Percentiles rank a stretch among this genome's conserved stretches.
phyloP scores from a whole-genome alignment of 2,113 vertebrate species.

The Sylvia atricapilla region DNA sequence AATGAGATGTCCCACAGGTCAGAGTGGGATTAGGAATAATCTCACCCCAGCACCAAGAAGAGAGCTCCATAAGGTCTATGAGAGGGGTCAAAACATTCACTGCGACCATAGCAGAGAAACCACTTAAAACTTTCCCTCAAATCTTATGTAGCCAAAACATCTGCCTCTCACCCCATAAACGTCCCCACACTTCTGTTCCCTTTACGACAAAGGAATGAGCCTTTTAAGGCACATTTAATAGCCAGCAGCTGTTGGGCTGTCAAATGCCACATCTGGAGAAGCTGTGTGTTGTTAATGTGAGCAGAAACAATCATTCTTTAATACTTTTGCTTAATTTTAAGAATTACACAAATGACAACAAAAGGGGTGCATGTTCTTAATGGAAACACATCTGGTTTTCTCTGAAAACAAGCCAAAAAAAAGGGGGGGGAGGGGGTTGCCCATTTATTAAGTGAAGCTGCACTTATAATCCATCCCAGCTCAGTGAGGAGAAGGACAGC shows the following conservation, averaged over 20 bases:
- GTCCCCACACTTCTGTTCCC: slow-evolving; percentile 57
- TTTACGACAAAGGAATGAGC: slow-evolving; percentile 61
- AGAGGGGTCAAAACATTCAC: slow-evolving; percentile 20
- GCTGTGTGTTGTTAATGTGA: slow-evolving; percentile 27
- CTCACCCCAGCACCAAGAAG: background rate
- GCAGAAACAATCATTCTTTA: slow-evolving; percentile 57
- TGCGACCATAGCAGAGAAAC: slow-evolving; percentile 27
- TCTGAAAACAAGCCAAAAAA: background rate
- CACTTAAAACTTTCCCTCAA: slow-evolving; percentile 38
- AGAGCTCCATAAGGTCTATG: background rate
- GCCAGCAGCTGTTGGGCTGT: slow-evolving; percentile 70
- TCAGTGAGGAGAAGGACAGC: background rate
- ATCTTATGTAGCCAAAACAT: slow-evolving; percentile 57
- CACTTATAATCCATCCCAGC: background rate
- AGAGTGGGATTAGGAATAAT: background rate
- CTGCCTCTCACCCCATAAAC: slow-evolving; percentile 72
- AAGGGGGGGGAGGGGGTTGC: rapidly evolving
- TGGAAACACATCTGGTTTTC: slow-evolving; percentile 35
- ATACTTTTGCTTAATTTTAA: slow-evolving; percentile 59
- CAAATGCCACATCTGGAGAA: slow-evolving; percentile 67
- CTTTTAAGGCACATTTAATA: slow-evolving; percentile 65
- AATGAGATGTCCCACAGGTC: background rate
- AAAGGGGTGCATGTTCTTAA: background rate
- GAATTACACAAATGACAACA: slow-evolving; percentile 46
- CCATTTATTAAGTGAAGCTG: slow-evolving; percentile 1